A percentile compares a stretch with the other conserved stretches of the same genome.
Evolutionary conservation across 2,888 invertebrate species (phyloP).

Genomic region (Standfussiana lucernea): DNA sequence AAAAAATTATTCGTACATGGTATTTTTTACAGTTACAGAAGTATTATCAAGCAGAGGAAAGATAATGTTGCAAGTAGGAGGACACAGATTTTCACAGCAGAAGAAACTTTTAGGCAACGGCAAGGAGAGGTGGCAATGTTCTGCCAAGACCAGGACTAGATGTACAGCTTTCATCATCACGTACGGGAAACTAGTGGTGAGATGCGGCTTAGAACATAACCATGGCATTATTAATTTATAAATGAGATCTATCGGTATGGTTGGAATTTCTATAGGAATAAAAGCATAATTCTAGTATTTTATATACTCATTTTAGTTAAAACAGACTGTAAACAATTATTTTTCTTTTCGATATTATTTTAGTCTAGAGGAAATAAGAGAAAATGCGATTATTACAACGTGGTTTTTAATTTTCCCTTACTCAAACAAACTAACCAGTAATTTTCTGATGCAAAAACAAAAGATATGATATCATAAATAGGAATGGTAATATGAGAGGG

Average conservation of each 20-base stretch:
- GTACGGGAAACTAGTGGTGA: constrained; percentile 5
- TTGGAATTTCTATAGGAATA: not conserved
- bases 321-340: not conserved
- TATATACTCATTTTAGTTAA: not conserved
- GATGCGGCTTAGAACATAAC: constrained; percentile 44
- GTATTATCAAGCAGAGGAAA: constrained; percentile 35
- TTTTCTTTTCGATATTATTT: not conserved
- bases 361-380: not conserved
- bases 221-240: constrained; percentile 28
- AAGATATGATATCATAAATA: not conserved
- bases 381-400: not conserved
- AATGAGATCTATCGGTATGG: not conserved
- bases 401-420: not conserved
- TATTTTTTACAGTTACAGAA: constrained; percentile 38
- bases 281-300: not conserved
- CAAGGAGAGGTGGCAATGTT: constrained; percentile 59
- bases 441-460: not conserved
- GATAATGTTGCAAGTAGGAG: constrained; percentile 52
- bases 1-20: not conserved
- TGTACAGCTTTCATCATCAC: constrained; percentile 55
- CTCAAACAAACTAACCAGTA: not conserved
- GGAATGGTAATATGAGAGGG: not conserved
- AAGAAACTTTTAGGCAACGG: constrained; percentile 28
- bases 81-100: constrained; percentile 52
- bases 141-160: constrained; percentile 42